These are phyloP conservation scores for Acanthurus lineatus DNA, from an alignment of 2,797 vertebrate genomes.

Conservation along the genomic window DNA sequence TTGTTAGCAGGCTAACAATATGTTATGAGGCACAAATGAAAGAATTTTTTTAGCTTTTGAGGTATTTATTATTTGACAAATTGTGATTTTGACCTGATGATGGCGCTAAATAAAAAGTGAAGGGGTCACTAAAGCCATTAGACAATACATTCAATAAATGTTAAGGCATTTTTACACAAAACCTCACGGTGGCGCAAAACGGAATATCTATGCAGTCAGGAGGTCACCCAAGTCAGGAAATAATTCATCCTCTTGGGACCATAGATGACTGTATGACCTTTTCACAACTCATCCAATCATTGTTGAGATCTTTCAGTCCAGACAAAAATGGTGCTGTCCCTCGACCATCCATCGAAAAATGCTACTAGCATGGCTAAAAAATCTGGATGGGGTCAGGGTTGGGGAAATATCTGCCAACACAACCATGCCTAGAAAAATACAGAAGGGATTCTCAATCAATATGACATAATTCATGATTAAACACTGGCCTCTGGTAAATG, in stretches of 20 bases:
- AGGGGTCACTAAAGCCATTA: neutral
- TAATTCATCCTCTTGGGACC: neutral
- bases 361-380: neutral
- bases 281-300: neutral
- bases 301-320: neutral
- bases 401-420: neutral
- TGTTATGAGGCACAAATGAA: neutral
- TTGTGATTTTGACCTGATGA: neutral
- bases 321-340: neutral
- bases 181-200: slow-evolving; percentile 9
- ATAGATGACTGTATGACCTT: neutral
- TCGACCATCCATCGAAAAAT: neutral
- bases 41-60: neutral
- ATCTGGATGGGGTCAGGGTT: neutral
- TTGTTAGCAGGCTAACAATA: neutral
- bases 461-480: neutral
- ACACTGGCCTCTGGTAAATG: neutral
- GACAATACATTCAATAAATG: neutral
- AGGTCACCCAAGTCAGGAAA: neutral
- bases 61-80: neutral
- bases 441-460: neutral
- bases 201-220: neutral
- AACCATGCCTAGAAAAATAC: neutral
- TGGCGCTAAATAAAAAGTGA: neutral
- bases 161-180: neutral